Base-by-base conservation (phyloP, 2,888 invertebrate species). In the Ennomos fuscantarius region DNA sequence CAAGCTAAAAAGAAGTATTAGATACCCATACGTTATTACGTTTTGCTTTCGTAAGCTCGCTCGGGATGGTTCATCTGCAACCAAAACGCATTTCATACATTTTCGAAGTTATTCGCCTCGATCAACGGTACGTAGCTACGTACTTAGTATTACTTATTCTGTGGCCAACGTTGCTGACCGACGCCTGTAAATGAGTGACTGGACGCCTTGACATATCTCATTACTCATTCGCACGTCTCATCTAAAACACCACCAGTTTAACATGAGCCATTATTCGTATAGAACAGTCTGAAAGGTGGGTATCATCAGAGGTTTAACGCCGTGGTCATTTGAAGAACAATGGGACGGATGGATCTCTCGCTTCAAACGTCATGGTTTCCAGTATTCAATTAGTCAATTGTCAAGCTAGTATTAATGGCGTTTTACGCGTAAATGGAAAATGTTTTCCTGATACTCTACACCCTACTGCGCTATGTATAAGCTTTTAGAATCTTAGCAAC, bases 221-320 rank as follows among this genome's bases (percentile, higher is more conserved):
- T 78, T 79, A 74, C 53, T 79, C 73, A 78, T 65, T 62, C 57
- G 60, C 65, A 68, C 72, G 63, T 72, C 55, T 65, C 62, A 67
- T 68, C 66, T 57, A 55, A 54, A 65, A 59, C 66, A 61, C 57
- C 46, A 59, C 65, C 66, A 63, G 55, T 24, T 24, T 65, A 63
- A 59, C 54, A 42, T 57, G 68, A 66, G 8, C 59, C 55, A 53
- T 52, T 60, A 49, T 53, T 43, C 52, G 37, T 55, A 49, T 46
- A 56, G 36, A 48, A 24, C 35, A 13, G 41, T 42, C 43, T n/a
- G 43, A 57, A 55, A 57, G 48, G 68, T 60, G 62, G 55, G 70
- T 64, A 63, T 69, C 73, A 63, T 57, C 62, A 58, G 66, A 68
- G 68, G 68, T 67, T 72, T 70, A 68, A 67, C 66, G 64, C 65